Conservation (phyloP, 2,888 invertebrate genomes). For the Chouioia cunea region DNA sequence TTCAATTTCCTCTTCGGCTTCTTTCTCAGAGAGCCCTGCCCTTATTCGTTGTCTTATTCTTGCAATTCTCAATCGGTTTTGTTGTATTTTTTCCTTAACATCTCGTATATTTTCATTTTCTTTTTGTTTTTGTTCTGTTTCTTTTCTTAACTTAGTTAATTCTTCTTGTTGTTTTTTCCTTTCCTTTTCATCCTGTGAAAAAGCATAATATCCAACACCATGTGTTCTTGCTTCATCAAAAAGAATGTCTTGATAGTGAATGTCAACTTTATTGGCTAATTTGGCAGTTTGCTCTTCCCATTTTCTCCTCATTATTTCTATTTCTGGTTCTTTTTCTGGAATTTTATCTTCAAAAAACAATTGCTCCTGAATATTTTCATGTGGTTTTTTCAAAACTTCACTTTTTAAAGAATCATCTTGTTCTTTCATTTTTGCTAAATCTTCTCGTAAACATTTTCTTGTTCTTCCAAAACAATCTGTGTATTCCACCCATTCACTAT, state of each 20-base stretch:
- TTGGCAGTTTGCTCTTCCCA: constrained; percentile 90
- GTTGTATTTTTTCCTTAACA: constrained; percentile 76
- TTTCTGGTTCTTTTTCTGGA: constrained; percentile 60
- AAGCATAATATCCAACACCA: constrained; percentile 92
- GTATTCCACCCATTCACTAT: constrained; percentile 84
- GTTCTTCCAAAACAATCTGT: constrained; percentile 90
- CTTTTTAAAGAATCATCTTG: constrained; percentile 72
- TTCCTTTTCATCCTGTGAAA: constrained; percentile 87
- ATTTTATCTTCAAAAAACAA: constrained; percentile 27
- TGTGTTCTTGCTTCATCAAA: constrained; percentile 93
- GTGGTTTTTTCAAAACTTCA: constrained; percentile 52
- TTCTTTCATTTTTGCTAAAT: constrained; percentile 77
- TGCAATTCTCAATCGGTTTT: constrained; percentile 80
- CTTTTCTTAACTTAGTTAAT: constrained; percentile 77
- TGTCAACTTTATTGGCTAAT: constrained; percentile 78
- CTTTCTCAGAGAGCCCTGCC: constrained; percentile 77
- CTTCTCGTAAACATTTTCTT: constrained; percentile 84
- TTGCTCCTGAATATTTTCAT: constrained; percentile 27
- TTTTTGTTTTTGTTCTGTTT: constrained; percentile 79
- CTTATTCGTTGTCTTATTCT: constrained; percentile 80
- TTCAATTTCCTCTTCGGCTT: constrained; percentile 57
- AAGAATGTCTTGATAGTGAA: constrained; percentile 93
- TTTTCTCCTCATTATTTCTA: constrained; percentile 81
- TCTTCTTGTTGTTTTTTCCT: constrained; percentile 85
- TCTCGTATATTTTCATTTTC: constrained; percentile 74